Evolutionary conservation across 2,888 invertebrate genomes (phyloP), one percentile per base, ranked within the genome.

Genomic region (Acrobasis repandana): DNA sequence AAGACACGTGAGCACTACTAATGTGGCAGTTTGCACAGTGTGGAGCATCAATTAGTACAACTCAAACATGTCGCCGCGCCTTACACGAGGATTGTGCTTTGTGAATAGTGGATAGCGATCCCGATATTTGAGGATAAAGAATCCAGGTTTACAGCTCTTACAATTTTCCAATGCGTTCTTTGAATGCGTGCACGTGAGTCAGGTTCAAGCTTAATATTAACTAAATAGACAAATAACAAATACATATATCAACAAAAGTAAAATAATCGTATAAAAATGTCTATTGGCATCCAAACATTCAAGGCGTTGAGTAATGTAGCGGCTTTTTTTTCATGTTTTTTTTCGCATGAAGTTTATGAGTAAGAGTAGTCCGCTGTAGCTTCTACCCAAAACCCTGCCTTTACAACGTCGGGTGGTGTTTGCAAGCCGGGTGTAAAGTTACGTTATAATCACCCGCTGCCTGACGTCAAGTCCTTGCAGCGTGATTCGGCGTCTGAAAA

Each of bases 31-130:
- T 77, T 81, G 72, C 70, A 63, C 52, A 67, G 71, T 64, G 64
- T 72, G 70, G 70, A 68, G 70, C 74, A 66, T 73, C 80, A 83
- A 82, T 83, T 82, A 83, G 79, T 70, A 63, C 61, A 67, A 66
- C 72, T 75, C 80, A 83, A 83, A 82, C 76, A 80, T 76, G 67
- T 65, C 56, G 65, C 74, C 78, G 67, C 80, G 76, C 77, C 78
- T 77, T 72, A 49, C 59, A 2, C n/a, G 28, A 57, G 46, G 15
- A 2, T n/a, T 18, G 60, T 48, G 43, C 28, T 56, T 9, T 28
- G 58, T 65, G 47, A 28, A 15, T 8, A 50, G 9, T 49, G 51
- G 36, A 62, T 9, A 64, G 68, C 68, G 68, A 34, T 50, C 57
- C 48, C 28, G 28, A 28, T 28, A 28, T 28, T 20, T 4, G 4